A percentile compares a stretch with the other conserved stretches of the same genome.
These are phyloP conservation scores for Drosophila bipectinata DNA, from an alignment of 1,140 invertebrate species.

Conservation along the genomic window DNA sequence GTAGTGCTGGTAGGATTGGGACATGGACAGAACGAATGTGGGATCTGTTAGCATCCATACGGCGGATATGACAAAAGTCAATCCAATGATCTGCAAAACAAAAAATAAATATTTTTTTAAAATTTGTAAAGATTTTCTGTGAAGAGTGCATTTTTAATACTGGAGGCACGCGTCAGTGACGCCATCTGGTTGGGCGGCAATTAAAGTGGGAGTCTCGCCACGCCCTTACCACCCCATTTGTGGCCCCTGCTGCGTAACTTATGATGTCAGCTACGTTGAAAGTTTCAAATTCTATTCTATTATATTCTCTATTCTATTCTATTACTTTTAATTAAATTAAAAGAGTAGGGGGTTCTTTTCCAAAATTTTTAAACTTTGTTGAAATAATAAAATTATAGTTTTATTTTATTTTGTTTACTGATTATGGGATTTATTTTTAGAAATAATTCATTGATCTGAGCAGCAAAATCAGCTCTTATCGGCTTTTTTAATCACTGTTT, in stretches of 20 bases:
- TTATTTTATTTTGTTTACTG: too few species aligned
- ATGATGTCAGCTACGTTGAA: constrained; percentile 63
- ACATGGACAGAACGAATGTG: constrained; percentile 89
- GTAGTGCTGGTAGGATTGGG: constrained; percentile 89
- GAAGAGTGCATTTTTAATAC: constrained; percentile 17
- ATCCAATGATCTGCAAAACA: constrained; percentile 89
- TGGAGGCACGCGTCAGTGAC: constrained; percentile 42
- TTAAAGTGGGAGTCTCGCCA: constrained; percentile 46
- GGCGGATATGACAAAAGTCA: constrained; percentile 87
- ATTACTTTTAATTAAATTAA: constrained; percentile 38
- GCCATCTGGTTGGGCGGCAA: constrained; percentile 61
- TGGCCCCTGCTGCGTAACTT: constrained; percentile 21
- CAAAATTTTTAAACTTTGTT: too few species aligned
- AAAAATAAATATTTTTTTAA: constrained; percentile 20
- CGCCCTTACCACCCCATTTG: neutral
- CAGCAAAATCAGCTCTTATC: neutral
- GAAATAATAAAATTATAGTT: too few species aligned
- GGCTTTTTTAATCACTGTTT: too few species aligned
- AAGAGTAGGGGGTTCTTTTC: neutral
- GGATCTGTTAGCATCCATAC: constrained; percentile 92
- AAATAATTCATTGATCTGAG: too few species aligned
- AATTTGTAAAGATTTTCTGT: constrained; percentile 10
- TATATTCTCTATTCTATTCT: too few species aligned
- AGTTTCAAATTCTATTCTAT: constrained; percentile 5
- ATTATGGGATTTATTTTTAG: too few species aligned